Percentiles rank a stretch among this genome's conserved stretches.
These are phyloP conservation scores for Cecidostiba fungosa DNA, from an alignment of 2,888 invertebrate species.

Conservation along the genomic window DNA sequence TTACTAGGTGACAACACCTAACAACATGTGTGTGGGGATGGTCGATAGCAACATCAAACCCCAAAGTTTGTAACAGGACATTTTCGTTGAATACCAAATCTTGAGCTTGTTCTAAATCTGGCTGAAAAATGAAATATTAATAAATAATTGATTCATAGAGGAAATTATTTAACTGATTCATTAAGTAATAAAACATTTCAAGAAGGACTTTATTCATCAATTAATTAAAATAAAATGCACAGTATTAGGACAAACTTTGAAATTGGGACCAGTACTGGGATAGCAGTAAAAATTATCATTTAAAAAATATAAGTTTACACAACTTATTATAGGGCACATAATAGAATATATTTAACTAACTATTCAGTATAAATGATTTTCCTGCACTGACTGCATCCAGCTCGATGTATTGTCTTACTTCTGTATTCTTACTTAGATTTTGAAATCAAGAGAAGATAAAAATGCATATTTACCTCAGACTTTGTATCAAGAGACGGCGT, in stretches of 20 bases:
- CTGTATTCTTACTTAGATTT: constrained; percentile 59
- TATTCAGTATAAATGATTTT: too few species aligned
- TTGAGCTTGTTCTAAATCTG: constrained; percentile 89
- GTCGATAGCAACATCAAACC: constrained; percentile 98
- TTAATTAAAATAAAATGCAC: too few species aligned
- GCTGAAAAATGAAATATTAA: constrained; percentile 77
- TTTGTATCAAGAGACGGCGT: constrained; percentile 85
- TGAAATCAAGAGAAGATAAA: not conserved
- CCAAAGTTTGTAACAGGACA: constrained; percentile 96
- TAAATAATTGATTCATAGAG: not conserved
- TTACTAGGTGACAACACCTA: constrained; percentile 96
- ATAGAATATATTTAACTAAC: too few species aligned
- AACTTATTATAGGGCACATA: too few species aligned
- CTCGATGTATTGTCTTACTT: not conserved
- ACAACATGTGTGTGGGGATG: constrained; percentile 97
- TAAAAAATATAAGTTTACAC: too few species aligned
- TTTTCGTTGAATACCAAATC: constrained; percentile 98
- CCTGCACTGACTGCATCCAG: too few species aligned
- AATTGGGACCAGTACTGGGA: too few species aligned
- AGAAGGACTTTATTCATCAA: too few species aligned
- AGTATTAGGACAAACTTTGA: too few species aligned
- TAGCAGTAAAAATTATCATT: too few species aligned
- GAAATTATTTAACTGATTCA: not conserved
- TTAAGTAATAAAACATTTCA: too few species aligned
- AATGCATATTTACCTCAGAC: constrained; percentile 84